Base-by-base conservation (phyloP, 2,113 vertebrate species). In the Callionymus lyra region DNA sequence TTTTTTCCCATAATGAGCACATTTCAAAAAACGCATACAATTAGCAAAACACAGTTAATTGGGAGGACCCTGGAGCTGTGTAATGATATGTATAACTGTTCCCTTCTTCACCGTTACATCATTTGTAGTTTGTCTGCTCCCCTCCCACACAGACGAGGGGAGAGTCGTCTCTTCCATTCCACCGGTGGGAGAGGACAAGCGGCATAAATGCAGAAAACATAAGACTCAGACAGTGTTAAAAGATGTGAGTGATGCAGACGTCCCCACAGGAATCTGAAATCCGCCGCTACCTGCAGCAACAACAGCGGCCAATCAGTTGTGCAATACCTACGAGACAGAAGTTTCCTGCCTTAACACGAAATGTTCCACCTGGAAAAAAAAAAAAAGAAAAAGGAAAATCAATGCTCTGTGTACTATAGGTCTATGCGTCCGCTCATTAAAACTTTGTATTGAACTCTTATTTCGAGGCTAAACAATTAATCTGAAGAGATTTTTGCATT, bases 11-110 rank as follows among this genome's bases (percentile, higher is more conserved):
- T 41, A 53, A 68, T 58, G 45, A 68, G 51, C 34, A 34, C 50
- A 38, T 36, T 42, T 47, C 32, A 31, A 56, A 56, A 38, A 16
- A 44, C 33, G 12, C 16, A 14, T 4, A 9, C n/a, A 46, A 56
- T 50, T 44, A 14, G 34, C 68, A 50, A 53, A 66, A 55, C 49
- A 57, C 17, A 19, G 16, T 55, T 66, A 56, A 57, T 69, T 56
- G 39, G 40, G 16, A 34, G 33, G 31, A 35, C 14, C 41, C 19
- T 16, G 6, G 11, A 13, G 44, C 17, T 18, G 34, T 53, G 2
- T 47, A 42, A 50, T 59, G 21, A 32, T 42, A 31, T 19, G 38
- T 31, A 57, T 58, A 36, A 59, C 41, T 67, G 12, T 39, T 54
- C 56, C 38, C 12, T 10, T 17, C 18, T 17, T 14, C 34, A 14